phyloP scores from a whole-genome alignment of 2,113 vertebrate genomes.

The Amphilophus citrinellus region DNA sequence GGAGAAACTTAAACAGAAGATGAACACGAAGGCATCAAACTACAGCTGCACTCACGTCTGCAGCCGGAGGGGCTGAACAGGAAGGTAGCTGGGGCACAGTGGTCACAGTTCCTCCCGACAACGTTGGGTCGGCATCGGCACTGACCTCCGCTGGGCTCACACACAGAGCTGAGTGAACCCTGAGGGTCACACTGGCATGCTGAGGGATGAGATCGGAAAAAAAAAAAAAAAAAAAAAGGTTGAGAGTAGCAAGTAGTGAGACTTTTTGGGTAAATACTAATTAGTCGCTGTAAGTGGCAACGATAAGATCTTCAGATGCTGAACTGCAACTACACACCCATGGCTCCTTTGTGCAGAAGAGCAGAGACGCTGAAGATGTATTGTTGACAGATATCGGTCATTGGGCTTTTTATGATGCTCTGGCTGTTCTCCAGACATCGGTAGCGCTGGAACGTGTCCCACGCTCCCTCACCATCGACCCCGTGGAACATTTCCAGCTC shows the following conservation, averaged over 20 bases:
- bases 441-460: slow-evolving; percentile 97
- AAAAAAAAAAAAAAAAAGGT: not conserved
- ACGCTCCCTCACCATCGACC: slow-evolving; percentile 84
- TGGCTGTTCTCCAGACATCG: slow-evolving; percentile 95
- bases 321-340: slow-evolving; percentile 78
- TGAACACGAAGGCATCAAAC: rapidly evolving
- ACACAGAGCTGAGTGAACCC: slow-evolving; percentile 91
- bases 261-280: too few species aligned
- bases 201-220: slow-evolving; percentile 50
- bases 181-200: slow-evolving; percentile 93
- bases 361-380: slow-evolving; percentile 96
- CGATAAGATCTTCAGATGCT: not conserved
- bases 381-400: slow-evolving; percentile 92
- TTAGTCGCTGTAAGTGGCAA: not conserved
- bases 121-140: slow-evolving; percentile 92
- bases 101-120: slow-evolving; percentile 89
- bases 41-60: slow-evolving; percentile 82
- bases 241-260: not conserved
- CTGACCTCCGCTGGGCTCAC: slow-evolving; percentile 89
- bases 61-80: slow-evolving; percentile 91
- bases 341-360: slow-evolving; percentile 89
- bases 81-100: slow-evolving; percentile 89
- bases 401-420: slow-evolving; percentile 92
- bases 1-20: not conserved
- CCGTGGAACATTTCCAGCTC: slow-evolving; percentile 93